Conservation (phyloP, 2,888 invertebrate species). For the Tryphoninae sp. region DNA sequence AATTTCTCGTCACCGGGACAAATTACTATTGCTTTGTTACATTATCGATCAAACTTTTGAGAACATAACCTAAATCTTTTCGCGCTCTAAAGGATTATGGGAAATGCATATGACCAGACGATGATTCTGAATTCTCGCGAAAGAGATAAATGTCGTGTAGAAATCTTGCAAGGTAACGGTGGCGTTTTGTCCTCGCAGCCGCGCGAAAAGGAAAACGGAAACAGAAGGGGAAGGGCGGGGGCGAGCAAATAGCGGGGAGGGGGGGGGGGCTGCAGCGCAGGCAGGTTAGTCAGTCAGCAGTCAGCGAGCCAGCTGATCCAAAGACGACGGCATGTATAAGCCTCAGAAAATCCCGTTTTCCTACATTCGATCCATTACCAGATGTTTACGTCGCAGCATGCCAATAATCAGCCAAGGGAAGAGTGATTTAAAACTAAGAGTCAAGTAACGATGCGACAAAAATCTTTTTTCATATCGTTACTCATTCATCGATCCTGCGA, state of each 20-base stretch:
- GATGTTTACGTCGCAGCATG: background rate
- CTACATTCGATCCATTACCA: constrained; percentile 4
- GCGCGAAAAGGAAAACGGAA: constrained; percentile 5
- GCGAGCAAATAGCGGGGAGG: background rate
- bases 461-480: background rate
- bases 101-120: background rate
- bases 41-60: no score
- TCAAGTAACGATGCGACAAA: background rate
- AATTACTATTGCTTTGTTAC: no score
- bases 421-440: background rate
- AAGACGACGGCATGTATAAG: constrained; percentile 7
- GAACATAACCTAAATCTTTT: no score
- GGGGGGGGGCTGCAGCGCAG: constrained; percentile 18
- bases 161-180: background rate
- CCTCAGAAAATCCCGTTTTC: constrained; percentile 1
- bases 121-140: background rate
- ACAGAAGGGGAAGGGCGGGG: background rate
- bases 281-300: constrained; percentile 51
- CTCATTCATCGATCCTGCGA: background rate
- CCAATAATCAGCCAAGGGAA: background rate
- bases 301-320: constrained; percentile 55
- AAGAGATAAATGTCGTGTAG: background rate
- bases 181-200: background rate
- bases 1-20: background rate
- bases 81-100: background rate